Evolutionary conservation across 2,888 invertebrate genomes (phyloP), one percentile per base, ranked within the genome.

Genomic region (Omphaloscelis lunosa): DNA sequence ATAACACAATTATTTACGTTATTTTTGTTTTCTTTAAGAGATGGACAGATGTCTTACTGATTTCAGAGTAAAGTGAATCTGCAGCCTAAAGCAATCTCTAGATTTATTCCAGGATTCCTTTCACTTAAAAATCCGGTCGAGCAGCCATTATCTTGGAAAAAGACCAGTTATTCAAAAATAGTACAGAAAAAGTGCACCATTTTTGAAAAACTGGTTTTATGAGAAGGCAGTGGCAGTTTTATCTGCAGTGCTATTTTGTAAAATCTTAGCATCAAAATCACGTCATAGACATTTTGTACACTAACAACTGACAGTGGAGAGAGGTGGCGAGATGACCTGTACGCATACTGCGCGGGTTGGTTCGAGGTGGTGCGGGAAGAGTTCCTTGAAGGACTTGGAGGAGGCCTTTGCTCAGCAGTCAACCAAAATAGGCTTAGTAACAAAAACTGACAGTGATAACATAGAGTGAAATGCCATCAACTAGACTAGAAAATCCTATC

Each of bases 1-100:
- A 20, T 17, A 82, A 27, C 0, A 61, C 6, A 2, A 76, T 45
- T n/a, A 48, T 75, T 39, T 27, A n/a, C 9, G 20, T 29, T 17
- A n/a, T 0, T 45, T 53, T 15, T 39, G 34, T 58, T 29, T 48
- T 39, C 5, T 15, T 45, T n/a, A n/a, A 23, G 11, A 84, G 23
- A n/a, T 61, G 29, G 20, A 17, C 20, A 11, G 61, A 61, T 74
- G 58, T 29, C 34, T 23, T 48, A 39, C 12, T 48, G 61, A 69
- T 51, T 34, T 66, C 69, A 56, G 48, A 71, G n/a, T n/a, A 15
- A 85, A 63, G 45, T 75, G 41, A 85, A 75, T 69, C 59, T 65
- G 71, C 72, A 68, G 56, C 68, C 59, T 82, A 29, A 75, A 65
- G 17, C 41, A n/a, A 62, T 62, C 20, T 59, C 20, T 85, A 15